A percentile compares a stretch with the other conserved stretches of the same genome.
Evolutionary conservation across 1,140 invertebrate genomes (phyloP).

Genomic region (Cotesia glomerata): DNA sequence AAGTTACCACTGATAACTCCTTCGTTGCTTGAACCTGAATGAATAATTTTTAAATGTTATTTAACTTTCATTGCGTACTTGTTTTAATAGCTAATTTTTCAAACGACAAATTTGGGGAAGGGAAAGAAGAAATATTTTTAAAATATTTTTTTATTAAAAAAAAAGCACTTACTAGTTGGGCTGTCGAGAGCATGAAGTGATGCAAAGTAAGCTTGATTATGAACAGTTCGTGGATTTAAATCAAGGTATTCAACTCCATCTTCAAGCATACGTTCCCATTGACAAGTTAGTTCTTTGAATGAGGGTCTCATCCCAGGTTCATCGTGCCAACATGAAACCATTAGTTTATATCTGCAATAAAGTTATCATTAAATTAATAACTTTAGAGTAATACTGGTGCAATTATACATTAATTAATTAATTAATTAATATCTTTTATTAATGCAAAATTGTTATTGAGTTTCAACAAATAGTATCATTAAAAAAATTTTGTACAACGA

Average conservation of each 20-base stretch:
- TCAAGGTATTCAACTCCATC: constrained; percentile 77
- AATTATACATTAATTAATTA: too few species aligned
- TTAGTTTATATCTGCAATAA: constrained; percentile 73
- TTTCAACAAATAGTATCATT: too few species aligned
- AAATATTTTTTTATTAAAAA: too few species aligned
- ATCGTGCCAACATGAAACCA: constrained; percentile 81
- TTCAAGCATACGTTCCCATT: constrained; percentile 73
- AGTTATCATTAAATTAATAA: too few species aligned
- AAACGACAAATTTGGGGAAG: too few species aligned
- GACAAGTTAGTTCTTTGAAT: constrained; percentile 72
- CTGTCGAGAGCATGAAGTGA: constrained; percentile 47
- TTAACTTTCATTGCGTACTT: neutral
- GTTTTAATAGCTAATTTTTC: too few species aligned
- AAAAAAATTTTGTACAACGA: too few species aligned
- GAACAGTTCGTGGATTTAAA: constrained; percentile 67
- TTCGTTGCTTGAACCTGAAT: constrained; percentile 33
- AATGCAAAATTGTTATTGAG: too few species aligned
- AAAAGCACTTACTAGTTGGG: constrained; percentile 43
- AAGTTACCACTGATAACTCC: constrained; percentile 28
- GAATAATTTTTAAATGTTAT: constrained; percentile 3
- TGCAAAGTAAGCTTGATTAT: constrained; percentile 69
- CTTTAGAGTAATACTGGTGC: too few species aligned
- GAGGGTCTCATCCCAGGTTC: constrained; percentile 76
- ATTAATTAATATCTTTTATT: too few species aligned
- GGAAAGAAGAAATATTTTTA: too few species aligned